phyloP scores from a whole-genome alignment of 2,888 invertebrate species.

The Imbricaverruca yamaguchii region DNA sequence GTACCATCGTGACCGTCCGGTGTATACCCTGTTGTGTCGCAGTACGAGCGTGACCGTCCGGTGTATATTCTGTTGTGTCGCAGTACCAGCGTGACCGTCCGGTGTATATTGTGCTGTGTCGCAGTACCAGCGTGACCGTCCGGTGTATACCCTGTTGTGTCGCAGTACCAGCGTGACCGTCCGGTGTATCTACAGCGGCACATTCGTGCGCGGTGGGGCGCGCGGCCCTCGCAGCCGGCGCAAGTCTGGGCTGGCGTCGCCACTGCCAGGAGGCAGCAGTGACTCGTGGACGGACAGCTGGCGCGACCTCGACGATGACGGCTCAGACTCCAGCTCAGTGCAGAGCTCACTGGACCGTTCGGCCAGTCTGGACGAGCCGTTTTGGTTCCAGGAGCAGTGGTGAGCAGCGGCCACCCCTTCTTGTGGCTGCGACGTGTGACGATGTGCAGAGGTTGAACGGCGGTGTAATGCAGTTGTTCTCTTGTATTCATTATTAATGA shows the following conservation, averaged over 20 bases:
- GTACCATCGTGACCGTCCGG: no score
- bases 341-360: slow-evolving; percentile 23
- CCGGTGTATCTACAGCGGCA: not conserved
- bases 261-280: not conserved
- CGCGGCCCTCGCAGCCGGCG: not conserved
- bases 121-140: no score
- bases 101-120: not conserved
- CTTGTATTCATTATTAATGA: no score
- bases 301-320: slow-evolving; percentile 8
- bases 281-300: slow-evolving; percentile 16
- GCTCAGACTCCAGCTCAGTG: slow-evolving; percentile 18
- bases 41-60: no score
- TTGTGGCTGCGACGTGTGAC: not conserved
- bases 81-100: not conserved
- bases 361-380: slow-evolving; percentile 3
- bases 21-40: no score
- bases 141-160: not conserved
- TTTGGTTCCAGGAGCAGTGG: slow-evolving; percentile 16
- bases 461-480: no score
- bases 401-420: not conserved
- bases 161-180: no score
- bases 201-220: slow-evolving; percentile 1
- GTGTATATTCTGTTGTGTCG: no score
- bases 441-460: not conserved
- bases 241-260: slow-evolving; percentile 1